Base-by-base conservation (phyloP, 2,797 vertebrate genomes). In the Spheniscus humboldti region DNA sequence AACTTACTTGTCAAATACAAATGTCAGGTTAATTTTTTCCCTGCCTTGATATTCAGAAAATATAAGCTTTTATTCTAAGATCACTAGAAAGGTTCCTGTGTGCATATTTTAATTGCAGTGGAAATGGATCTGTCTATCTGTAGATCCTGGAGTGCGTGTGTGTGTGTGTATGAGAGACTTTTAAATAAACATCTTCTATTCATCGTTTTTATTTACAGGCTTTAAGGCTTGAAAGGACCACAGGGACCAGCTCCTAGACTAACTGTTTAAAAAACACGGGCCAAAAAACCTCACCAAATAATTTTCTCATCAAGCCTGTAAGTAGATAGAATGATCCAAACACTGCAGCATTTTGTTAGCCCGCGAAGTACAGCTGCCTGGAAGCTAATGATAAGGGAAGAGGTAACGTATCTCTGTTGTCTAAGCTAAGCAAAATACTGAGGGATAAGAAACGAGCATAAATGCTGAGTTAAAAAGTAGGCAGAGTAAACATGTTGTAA, bases 1-100 rank as follows among this genome's bases (percentile, higher is more conserved):
- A 85, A 64, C 77, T 73, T 27, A 5, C 76, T 79, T 92, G 64
- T 75, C 83, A 87, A 83, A 82, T 66, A 79, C 17, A 60, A 71
- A 50, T 47, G 69, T 66, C 89, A 62, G 75, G 75, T 67, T 88
- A 56, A 76, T 75, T 91, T 67, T 76, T 35, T 35, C 52, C 33
- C 22, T 39, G 19, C 24, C 53, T 60, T 35, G 41, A 50, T 72
- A n/a, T 50, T 55, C 75, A 35, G 35, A 45, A 62, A 66, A 41
- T 50, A 72, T 1, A 41, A 30, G 35, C 63, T 71, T 80, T 84
- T 84, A n/a, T 45, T 76, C 31, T 7, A 19, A 62, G 52, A 75
- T 60, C 12, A 11, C 63, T 55, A n/a, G 15, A 30, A 75, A 80
- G 25, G 33, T 28, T 85, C 48, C 53, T 13, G 4, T 5, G 41